Conservation (phyloP, 2,888 invertebrate genomes). For the Mythimna loreyi region DNA sequence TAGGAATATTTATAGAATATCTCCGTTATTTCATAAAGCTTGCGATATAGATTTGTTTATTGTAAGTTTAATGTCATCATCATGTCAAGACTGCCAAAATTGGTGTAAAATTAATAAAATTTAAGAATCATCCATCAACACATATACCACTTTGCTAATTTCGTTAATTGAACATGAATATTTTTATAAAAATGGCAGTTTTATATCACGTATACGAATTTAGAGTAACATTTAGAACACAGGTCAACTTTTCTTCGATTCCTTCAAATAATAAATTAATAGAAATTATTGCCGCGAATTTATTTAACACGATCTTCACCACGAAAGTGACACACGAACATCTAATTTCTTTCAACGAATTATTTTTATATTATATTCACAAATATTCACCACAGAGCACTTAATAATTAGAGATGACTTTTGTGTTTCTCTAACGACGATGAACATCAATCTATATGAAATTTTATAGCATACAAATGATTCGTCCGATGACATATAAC, state of each 20-base stretch:
- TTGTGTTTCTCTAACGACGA: neutral
- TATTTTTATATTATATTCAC: slow-evolving; percentile 31
- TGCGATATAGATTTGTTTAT: slow-evolving; percentile 52
- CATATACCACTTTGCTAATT: slow-evolving; percentile 64
- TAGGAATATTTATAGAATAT: slow-evolving; percentile 64
- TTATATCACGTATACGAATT: slow-evolving; percentile 86
- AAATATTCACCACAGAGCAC: slow-evolving; percentile 9
- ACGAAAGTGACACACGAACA: slow-evolving; percentile 55
- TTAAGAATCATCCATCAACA: slow-evolving; percentile 44
- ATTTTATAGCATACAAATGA: neutral
- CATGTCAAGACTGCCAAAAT: slow-evolving; percentile 50
- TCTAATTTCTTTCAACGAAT: neutral
- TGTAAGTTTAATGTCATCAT: slow-evolving; percentile 43
- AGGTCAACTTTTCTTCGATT: slow-evolving; percentile 68
- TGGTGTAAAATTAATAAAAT: slow-evolving; percentile 45
- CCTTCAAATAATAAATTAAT: slow-evolving; percentile 64
- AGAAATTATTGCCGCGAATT: slow-evolving; percentile 83
- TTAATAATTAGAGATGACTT: neutral
- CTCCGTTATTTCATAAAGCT: slow-evolving; percentile 59
- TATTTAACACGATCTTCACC: slow-evolving; percentile 43
- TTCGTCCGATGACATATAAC: neutral
- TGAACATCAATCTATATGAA: neutral
- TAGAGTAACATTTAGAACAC: slow-evolving; percentile 78
- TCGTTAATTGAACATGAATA: slow-evolving; percentile 74
- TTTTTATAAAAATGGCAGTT: slow-evolving; percentile 87